Evolutionary conservation across 2,888 invertebrate genomes (phyloP).

Genomic region (Apamea sordens): DNA sequence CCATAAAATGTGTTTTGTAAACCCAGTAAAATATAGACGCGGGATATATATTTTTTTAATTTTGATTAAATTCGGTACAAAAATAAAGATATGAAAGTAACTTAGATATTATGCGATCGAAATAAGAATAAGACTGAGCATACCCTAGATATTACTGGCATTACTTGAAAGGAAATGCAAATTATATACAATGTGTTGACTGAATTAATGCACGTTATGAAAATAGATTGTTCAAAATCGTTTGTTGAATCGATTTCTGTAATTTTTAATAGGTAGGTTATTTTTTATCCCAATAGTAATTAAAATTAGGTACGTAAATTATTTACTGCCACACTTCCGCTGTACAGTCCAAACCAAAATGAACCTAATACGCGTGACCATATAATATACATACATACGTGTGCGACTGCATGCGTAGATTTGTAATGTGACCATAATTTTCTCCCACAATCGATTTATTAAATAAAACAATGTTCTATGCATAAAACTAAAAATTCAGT

Average conservation of each 20-base stretch:
- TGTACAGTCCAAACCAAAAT: not conserved
- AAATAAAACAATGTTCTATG: not conserved
- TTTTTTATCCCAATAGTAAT: not conserved
- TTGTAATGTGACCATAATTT: not conserved
- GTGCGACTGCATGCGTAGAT: not conserved
- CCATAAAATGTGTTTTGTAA: not conserved
- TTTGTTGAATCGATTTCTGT: not conserved
- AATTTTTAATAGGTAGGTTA: not conserved
- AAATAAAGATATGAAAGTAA: constrained; percentile 14
- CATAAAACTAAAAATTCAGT: not conserved
- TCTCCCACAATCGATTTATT: not conserved
- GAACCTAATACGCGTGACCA: not conserved
- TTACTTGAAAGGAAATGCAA: not conserved
- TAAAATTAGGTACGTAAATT: not conserved
- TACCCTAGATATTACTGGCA: not conserved
- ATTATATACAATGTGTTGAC: not conserved
- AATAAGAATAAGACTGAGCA: constrained; percentile 16
- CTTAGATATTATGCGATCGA: constrained; percentile 7
- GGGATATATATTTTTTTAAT: not conserved
- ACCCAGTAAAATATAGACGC: not conserved
- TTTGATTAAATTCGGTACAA: not conserved
- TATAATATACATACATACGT: too few relatives aligned
- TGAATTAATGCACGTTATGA: not conserved
- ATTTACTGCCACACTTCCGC: not conserved
- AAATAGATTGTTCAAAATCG: not conserved